A percentile compares a stretch with the other conserved stretches of the same genome.
Conservation (phyloP, 2,888 invertebrate species). For the Cheilosia grossa region DNA sequence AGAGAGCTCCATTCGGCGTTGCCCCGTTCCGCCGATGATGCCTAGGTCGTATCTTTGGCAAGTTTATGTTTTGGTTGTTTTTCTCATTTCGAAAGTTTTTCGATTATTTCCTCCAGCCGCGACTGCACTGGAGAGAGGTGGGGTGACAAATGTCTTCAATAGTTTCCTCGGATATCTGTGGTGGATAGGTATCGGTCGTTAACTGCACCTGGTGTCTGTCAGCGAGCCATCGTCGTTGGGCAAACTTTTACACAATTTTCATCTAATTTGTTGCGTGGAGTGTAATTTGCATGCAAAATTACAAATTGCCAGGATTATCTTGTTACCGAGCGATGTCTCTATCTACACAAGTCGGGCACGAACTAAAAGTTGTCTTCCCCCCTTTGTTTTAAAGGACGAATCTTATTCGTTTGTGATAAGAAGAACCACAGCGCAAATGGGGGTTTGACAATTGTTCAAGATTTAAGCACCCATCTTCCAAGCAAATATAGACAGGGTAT, state of each 20-base stretch:
- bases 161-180: conserved; percentile 17
- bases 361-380: conserved; percentile 2
- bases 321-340: conserved; percentile 7
- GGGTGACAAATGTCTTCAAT: conserved; percentile 63
- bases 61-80: conserved; percentile 64
- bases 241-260: conserved; percentile 61
- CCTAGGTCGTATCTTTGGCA: conserved; percentile 52
- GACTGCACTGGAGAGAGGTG: neutral
- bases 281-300: conserved; percentile 69
- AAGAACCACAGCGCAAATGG: neutral
- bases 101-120: conserved; percentile 57
- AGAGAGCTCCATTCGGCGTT: conserved; percentile 51
- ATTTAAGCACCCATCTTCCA: conserved; percentile 42
- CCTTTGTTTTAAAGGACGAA: conserved; percentile 7
- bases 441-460: conserved; percentile 40
- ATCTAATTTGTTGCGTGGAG: conserved; percentile 67
- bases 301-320: conserved; percentile 49
- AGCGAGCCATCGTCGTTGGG: conserved; percentile 50
- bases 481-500: conserved; percentile 11
- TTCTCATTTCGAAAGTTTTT: conserved; percentile 65
- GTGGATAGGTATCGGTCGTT: conserved; percentile 20
- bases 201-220: conserved; percentile 61
- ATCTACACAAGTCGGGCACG: neutral
- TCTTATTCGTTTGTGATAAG: conserved; percentile 24
- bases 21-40: neutral